Conservation (phyloP, 2,113 vertebrate genomes). For the Mixornis gularis region DNA sequence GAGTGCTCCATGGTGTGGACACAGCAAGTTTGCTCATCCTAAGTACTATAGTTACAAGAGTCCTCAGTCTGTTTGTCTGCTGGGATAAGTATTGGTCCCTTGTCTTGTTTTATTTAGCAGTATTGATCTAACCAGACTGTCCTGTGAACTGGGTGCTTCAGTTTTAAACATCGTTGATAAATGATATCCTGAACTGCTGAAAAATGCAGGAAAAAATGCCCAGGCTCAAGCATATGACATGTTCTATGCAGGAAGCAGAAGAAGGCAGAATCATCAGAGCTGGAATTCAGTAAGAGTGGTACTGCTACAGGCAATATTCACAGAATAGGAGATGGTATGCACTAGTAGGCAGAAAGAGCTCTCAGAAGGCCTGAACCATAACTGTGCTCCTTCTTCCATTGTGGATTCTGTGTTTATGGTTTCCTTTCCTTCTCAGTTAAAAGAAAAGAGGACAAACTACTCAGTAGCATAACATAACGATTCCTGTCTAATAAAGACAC, state of each 20-base stretch:
- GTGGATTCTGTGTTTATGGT: not conserved
- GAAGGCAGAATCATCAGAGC: not conserved
- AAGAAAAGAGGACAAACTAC: slow-evolving; percentile 32
- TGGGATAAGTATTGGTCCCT: not conserved
- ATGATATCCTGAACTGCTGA: not conserved
- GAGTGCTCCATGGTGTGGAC: not conserved
- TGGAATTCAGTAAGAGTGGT: not conserved
- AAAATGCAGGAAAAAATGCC: not conserved
- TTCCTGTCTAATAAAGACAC: slow-evolving; percentile 44
- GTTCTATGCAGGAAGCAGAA: not conserved
- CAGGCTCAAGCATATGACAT: not conserved
- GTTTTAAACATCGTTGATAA: not conserved
- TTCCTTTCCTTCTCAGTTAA: slow-evolving; percentile 51
- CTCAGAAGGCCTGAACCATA: not conserved
- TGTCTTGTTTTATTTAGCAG: not conserved
- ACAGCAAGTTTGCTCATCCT: not conserved
- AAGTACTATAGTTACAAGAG: not conserved
- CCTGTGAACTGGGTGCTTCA: not conserved
- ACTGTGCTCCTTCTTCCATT: not conserved
- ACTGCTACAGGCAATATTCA: not conserved
- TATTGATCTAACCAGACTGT: not conserved
- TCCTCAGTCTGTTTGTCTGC: not conserved
- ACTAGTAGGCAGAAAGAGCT: not conserved
- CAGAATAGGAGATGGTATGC: not conserved
- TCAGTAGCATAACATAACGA: slow-evolving; percentile 1